phyloP scores from a whole-genome alignment of 2,113 vertebrate species.

The Pedetes capensis region DNA sequence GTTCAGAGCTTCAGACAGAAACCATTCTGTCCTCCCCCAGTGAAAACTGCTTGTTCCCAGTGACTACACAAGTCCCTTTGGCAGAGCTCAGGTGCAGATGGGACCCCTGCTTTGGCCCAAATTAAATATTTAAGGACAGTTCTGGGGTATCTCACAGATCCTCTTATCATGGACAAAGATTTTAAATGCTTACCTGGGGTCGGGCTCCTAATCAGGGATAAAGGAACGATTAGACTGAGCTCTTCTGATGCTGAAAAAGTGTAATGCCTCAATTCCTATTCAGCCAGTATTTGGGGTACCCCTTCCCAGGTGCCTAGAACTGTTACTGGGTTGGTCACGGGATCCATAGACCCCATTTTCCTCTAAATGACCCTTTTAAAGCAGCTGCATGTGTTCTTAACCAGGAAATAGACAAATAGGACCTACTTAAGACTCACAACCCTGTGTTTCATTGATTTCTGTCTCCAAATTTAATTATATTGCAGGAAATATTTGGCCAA shows the following conservation, averaged over 20 bases:
- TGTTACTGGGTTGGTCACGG: neutral
- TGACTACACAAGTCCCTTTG: neutral
- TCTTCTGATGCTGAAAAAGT: neutral
- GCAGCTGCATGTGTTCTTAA: neutral
- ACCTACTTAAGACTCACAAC: neutral
- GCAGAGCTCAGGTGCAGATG: neutral
- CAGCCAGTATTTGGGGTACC: neutral
- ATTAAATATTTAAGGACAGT: neutral
- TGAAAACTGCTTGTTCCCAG: neutral
- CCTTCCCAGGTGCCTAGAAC: neutral
- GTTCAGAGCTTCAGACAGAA: neutral
- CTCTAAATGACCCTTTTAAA: neutral
- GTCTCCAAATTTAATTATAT: slow-evolving; percentile 63
- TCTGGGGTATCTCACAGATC: neutral
- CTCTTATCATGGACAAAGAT: neutral
- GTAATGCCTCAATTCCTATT: neutral
- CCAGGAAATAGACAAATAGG: neutral
- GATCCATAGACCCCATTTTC: fast-evolving
- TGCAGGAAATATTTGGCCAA: slow-evolving; percentile 77
- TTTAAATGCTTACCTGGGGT: neutral
- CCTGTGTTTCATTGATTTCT: slow-evolving; percentile 35
- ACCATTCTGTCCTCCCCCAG: neutral
- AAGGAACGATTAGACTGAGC: neutral
- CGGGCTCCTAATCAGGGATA: neutral
- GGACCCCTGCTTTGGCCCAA: neutral